Evolutionary conservation across 2,888 invertebrate genomes (phyloP).

Genomic region (Cenopis cana): DNA sequence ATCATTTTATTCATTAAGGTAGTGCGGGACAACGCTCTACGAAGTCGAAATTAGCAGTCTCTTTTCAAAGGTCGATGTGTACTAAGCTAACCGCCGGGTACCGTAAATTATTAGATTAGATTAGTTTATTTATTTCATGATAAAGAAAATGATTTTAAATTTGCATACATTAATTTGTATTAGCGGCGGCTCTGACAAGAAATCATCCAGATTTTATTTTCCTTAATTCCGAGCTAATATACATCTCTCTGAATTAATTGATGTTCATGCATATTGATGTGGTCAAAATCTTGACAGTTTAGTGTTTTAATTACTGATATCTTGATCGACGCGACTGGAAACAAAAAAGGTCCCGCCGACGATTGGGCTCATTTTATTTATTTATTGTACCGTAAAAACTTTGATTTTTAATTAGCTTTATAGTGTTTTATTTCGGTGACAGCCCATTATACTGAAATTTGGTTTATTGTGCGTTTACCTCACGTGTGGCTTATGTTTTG

Average conservation of each 20-base stretch:
- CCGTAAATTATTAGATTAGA: no score
- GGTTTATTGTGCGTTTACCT: slow-evolving; percentile 20
- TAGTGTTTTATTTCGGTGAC: slow-evolving; percentile 69
- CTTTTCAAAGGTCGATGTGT: no score
- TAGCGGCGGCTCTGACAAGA: not conserved
- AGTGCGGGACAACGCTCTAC: no score
- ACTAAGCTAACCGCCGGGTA: no score
- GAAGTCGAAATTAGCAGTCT: no score
- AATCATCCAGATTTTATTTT: slow-evolving; percentile 18
- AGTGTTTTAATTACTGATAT: slow-evolving; percentile 71
- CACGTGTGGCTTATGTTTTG: slow-evolving; percentile 14
- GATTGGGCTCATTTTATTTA: slow-evolving; percentile 70
- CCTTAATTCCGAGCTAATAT: not conserved
- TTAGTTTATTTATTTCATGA: no score
- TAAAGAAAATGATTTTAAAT: no score
- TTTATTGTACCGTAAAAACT: slow-evolving; percentile 75
- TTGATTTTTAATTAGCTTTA: slow-evolving; percentile 81
- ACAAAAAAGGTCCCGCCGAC: slow-evolving; percentile 71
- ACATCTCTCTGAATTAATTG: slow-evolving; percentile 28
- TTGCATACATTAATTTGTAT: no score
- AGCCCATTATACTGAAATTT: slow-evolving; percentile 50
- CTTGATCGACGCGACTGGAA: slow-evolving; percentile 64
- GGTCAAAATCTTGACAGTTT: slow-evolving; percentile 59
- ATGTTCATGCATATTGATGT: slow-evolving; percentile 64
- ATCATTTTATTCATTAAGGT: no score